phyloP scores from a whole-genome alignment of 1,140 invertebrate genomes.

The Semibalanus balanoides region DNA sequence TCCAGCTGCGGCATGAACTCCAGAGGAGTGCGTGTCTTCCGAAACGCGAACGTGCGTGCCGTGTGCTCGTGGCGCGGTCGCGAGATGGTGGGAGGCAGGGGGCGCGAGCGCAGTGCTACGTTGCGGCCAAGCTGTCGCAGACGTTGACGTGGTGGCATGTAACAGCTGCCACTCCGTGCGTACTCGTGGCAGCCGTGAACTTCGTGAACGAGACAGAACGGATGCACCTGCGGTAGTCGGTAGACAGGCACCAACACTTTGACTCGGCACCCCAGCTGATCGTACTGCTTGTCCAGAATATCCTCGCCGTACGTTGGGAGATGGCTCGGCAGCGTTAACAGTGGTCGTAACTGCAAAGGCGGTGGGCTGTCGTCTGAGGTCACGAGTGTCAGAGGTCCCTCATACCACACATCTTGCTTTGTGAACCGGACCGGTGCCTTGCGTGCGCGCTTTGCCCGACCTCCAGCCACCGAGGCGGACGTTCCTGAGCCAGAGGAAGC shows the following conservation, averaged over 20 bases:
- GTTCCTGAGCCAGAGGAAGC: no score
- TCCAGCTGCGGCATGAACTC: neutral
- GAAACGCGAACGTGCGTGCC: neutral
- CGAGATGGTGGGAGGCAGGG: neutral
- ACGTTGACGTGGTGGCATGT: no score
- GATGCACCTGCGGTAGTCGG: neutral
- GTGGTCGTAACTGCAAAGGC: no score
- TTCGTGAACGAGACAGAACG: neutral
- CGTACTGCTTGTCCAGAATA: neutral
- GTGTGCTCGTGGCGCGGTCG: neutral
- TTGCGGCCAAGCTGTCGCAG: neutral
- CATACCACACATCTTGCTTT: neutral
- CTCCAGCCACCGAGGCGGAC: neutral
- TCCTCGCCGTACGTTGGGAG: neutral
- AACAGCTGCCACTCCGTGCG: neutral
- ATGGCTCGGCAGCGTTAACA: neutral
- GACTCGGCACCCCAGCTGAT: neutral
- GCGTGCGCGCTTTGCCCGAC: neutral
- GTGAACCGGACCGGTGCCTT: neutral
- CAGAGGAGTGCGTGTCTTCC: neutral
- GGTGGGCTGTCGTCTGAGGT: neutral
- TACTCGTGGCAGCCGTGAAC: neutral
- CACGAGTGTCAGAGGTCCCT: no score
- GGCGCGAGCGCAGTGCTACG: neutral
- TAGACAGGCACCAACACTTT: neutral